These are phyloP conservation scores for Ormyrus pomaceus DNA, from an alignment of 2,888 invertebrate species.

Conservation along the genomic window DNA sequence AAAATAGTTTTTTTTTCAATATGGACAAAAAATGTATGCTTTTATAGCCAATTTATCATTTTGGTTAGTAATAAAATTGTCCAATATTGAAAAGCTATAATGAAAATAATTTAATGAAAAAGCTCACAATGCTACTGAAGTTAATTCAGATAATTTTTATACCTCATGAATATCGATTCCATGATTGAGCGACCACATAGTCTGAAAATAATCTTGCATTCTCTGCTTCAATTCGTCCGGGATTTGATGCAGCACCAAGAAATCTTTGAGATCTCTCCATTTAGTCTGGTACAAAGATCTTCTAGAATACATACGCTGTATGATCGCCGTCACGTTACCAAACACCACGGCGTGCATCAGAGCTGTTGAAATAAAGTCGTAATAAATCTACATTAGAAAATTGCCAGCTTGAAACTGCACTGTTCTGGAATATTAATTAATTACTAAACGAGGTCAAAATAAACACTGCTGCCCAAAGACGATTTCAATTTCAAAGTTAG, in stretches of 20 bases:
- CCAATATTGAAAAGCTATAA: neutral
- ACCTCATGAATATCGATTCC: slow-evolving; percentile 98
- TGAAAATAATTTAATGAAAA: neutral
- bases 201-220: slow-evolving; percentile 98
- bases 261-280: slow-evolving; percentile 96
- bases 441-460: no score
- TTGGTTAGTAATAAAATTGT: no score
- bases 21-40: no score
- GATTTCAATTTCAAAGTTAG: no score
- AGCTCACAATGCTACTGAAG: no score
- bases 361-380: slow-evolving; percentile 79
- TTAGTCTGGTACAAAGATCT: slow-evolving; percentile 95
- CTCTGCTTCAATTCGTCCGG: slow-evolving; percentile 96
- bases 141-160: slow-evolving; percentile 59
- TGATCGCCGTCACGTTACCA: slow-evolving; percentile 98
- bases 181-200: slow-evolving; percentile 98
- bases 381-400: no score
- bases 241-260: slow-evolving; percentile 94
- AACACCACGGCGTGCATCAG: slow-evolving; percentile 99
- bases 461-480: no score
- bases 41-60: no score
- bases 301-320: slow-evolving; percentile 96
- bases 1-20: no score
- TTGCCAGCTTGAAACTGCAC: no score
- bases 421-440: no score